Conservation (phyloP, 2,797 vertebrate genomes). For the Acipenser transmontanus region DNA sequence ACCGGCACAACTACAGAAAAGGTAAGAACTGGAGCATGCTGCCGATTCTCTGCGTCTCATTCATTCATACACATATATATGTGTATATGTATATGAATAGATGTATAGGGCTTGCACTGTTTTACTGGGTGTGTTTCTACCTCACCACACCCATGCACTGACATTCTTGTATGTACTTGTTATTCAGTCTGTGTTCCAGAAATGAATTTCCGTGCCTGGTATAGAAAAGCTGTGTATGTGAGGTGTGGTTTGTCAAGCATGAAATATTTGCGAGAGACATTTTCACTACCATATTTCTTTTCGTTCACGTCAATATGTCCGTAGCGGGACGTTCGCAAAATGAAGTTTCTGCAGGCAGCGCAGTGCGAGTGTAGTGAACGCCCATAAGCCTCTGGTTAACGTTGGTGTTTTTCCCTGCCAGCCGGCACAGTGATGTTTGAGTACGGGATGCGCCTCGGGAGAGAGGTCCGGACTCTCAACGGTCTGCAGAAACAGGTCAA, state of each 20-base stretch:
- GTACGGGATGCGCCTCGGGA: constrained; percentile 81
- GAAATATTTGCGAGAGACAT: background rate
- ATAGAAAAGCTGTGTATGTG: background rate
- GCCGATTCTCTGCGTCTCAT: background rate
- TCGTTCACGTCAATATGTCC: too few relatives aligned
- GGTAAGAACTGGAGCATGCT: constrained; percentile 46
- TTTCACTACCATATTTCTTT: background rate
- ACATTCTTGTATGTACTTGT: too few relatives aligned
- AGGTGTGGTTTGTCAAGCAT: too few relatives aligned
- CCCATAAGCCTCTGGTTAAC: background rate
- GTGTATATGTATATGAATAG: too few relatives aligned
- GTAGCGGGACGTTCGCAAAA: too few relatives aligned
- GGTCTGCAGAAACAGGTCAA: constrained; percentile 90
- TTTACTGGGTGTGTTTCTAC: too few relatives aligned
- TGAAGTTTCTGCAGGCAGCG: too few relatives aligned
- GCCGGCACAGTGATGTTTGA: constrained; percentile 93
- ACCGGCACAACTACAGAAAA: constrained; percentile 92
- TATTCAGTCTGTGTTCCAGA: too few relatives aligned
- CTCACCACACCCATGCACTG: too few relatives aligned
- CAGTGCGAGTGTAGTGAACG: background rate
- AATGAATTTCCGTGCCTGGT: too few relatives aligned
- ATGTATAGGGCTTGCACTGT: too few relatives aligned
- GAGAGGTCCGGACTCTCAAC: constrained; percentile 75
- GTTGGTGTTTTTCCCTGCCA: constrained; percentile 31
- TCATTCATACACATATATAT: background rate